Percentiles rank a stretch among this genome's conserved stretches.
These are phyloP conservation scores for Okamejei kenojei DNA, from an alignment of 2,797 vertebrate genomes.

Conservation along the genomic window DNA sequence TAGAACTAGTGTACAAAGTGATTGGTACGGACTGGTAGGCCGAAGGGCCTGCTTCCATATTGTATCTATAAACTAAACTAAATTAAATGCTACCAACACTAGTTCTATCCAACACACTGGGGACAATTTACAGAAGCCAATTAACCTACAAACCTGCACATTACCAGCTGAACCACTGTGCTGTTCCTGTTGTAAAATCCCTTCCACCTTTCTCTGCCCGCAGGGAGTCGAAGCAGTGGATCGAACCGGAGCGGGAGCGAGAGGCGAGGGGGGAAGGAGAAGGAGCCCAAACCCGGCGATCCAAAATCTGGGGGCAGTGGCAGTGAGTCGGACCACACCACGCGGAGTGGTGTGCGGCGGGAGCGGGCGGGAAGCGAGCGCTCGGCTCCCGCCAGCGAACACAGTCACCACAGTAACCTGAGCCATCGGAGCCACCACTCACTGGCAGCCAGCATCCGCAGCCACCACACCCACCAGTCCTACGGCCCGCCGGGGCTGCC, in stretches of 20 bases:
- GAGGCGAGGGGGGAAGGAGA: slow-evolving; percentile 50
- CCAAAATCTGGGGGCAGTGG: slow-evolving; percentile 79
- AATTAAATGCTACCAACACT: too few species aligned
- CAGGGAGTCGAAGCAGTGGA: slow-evolving; percentile 81
- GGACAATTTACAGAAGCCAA: too few species aligned
- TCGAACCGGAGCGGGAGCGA: slow-evolving; percentile 81
- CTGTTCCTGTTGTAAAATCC: too few species aligned
- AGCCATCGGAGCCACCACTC: slow-evolving; percentile 73
- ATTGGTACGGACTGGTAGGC: too few species aligned
- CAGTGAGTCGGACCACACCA: slow-evolving; percentile 76
- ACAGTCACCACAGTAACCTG: slow-evolving; percentile 69
- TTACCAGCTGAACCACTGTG: too few species aligned
- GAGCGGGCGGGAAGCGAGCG: slow-evolving; percentile 70
- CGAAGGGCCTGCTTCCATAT: too few species aligned
- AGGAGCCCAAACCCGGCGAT: slow-evolving; percentile 47
- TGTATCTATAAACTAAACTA: too few species aligned
- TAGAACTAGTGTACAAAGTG: too few species aligned
- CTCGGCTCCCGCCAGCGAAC: slow-evolving; percentile 69
- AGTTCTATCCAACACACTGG: too few species aligned
- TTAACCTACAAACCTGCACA: too few species aligned
- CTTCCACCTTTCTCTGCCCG: slow-evolving; percentile 36
- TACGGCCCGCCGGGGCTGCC: slow-evolving; percentile 75
- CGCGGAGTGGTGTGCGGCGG: slow-evolving; percentile 61
- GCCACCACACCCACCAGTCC: slow-evolving; percentile 75
- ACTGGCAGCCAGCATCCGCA: slow-evolving; percentile 72